Evolutionary conservation across 2,113 vertebrate genomes (phyloP).

Genomic region (Cheirogaleus medius): DNA sequence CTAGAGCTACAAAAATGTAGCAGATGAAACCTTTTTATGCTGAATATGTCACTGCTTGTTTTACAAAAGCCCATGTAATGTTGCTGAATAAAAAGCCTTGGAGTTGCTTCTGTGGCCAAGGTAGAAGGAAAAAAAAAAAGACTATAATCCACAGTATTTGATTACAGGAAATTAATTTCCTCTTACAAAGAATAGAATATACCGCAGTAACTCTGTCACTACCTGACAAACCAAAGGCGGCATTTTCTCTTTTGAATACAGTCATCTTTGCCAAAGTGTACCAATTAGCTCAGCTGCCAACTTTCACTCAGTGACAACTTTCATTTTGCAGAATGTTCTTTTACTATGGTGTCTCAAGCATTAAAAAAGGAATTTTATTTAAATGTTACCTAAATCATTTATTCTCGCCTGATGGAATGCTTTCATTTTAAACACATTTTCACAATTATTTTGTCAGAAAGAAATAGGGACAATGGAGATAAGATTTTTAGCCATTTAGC

Average conservation of each 20-base stretch:
- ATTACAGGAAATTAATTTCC: constrained; percentile 84
- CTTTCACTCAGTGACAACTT: constrained; percentile 80
- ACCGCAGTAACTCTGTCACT: constrained; percentile 67
- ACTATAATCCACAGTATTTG: constrained; percentile 63
- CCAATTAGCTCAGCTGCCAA: constrained; percentile 80
- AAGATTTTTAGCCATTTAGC: background rate
- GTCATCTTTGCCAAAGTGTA: constrained; percentile 72
- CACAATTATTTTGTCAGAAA: constrained; percentile 80
- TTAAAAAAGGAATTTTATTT: constrained; percentile 72
- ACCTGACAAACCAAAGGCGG: constrained; percentile 75
- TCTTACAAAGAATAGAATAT: constrained; percentile 71
- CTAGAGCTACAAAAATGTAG: background rate
- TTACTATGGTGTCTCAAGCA: constrained; percentile 57
- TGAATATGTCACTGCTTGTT: constrained; percentile 50
- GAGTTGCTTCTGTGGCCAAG: constrained; percentile 55
- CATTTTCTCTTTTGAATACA: constrained; percentile 75
- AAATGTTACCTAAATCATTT: constrained; percentile 65
- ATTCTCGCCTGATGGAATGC: constrained; percentile 72
- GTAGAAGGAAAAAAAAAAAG: constrained; percentile 71
- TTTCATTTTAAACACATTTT: constrained; percentile 82
- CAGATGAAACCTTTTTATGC: constrained; percentile 50
- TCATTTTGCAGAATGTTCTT: constrained; percentile 64
- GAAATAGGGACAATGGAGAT: constrained; percentile 8
- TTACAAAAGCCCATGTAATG: constrained; percentile 66
- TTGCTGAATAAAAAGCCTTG: constrained; percentile 70